Conservation (phyloP, 2,797 vertebrate species). For the Trematomus bernacchii region DNA sequence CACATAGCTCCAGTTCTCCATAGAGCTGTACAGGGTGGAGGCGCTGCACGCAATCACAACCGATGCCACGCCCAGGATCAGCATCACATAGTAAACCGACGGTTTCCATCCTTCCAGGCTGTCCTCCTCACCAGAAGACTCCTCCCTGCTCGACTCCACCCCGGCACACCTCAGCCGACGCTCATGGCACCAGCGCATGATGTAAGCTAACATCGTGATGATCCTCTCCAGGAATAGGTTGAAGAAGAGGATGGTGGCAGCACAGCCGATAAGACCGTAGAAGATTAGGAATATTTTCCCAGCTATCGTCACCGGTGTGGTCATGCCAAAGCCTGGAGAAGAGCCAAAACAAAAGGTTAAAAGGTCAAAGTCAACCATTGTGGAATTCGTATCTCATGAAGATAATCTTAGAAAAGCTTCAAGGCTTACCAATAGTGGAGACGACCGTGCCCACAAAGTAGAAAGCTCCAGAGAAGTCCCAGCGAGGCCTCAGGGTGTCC, state of each 20-base stretch:
- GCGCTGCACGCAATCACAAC: slow-evolving; percentile 86
- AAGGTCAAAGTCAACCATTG: not conserved
- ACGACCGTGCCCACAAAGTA: slow-evolving; percentile 89
- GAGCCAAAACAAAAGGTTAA: slow-evolving; percentile 22
- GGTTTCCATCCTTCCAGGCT: slow-evolving; percentile 88
- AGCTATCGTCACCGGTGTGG: slow-evolving; percentile 84
- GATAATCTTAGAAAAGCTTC: not conserved
- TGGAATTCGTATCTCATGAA: not conserved
- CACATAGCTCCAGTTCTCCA: slow-evolving; percentile 89
- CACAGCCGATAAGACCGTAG: slow-evolving; percentile 88
- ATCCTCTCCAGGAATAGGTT: slow-evolving; percentile 90
- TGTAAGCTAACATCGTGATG: slow-evolving; percentile 88
- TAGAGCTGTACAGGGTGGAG: slow-evolving; percentile 84
- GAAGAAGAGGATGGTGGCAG: slow-evolving; percentile 89
- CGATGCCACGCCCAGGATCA: slow-evolving; percentile 85
- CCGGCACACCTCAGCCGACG: slow-evolving; percentile 78
- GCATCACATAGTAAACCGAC: slow-evolving; percentile 88
- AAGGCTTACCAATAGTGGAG: slow-evolving; percentile 86
- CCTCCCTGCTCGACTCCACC: slow-evolving; percentile 64
- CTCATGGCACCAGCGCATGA: slow-evolving; percentile 89
- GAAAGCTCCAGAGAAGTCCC: slow-evolving; percentile 89
- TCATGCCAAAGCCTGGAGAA: slow-evolving; percentile 87
- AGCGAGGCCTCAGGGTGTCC: slow-evolving; percentile 82
- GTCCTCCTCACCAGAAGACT: slow-evolving; percentile 76
- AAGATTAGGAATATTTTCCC: slow-evolving; percentile 89